A percentile compares a stretch with the other conserved stretches of the same genome.
Evolutionary conservation across 2,888 invertebrate genomes (phyloP).

Genomic region (Miltochrista miniata): DNA sequence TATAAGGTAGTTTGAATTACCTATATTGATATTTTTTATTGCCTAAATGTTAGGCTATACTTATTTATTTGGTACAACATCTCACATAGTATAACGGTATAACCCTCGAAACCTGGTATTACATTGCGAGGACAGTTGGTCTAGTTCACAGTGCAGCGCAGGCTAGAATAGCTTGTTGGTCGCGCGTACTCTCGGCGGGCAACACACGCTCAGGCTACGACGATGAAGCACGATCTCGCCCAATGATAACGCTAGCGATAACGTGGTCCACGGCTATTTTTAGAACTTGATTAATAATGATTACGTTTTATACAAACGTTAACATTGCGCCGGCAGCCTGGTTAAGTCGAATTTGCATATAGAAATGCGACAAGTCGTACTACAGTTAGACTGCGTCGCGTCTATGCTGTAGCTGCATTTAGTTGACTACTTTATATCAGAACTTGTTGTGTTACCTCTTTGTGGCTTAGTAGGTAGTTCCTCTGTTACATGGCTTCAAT

Average conservation of each 20-base stretch:
- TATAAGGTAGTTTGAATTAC: not conserved
- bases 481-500: too few relatives aligned
- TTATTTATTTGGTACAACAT: not conserved
- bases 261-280: constrained; percentile 71
- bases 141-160: constrained; percentile 16
- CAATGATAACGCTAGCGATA: constrained; percentile 79
- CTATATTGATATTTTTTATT: not conserved
- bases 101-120: not conserved
- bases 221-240: constrained; percentile 62
- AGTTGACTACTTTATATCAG: constrained; percentile 15
- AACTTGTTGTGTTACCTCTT: constrained; percentile 19
- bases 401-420: not conserved
- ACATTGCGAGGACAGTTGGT: constrained; percentile 13
- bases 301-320: constrained; percentile 49
- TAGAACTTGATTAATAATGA: constrained; percentile 71
- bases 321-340: constrained; percentile 8
- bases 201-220: constrained; percentile 35
- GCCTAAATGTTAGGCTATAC: not conserved
- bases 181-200: constrained; percentile 23
- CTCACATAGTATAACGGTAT: too few relatives aligned
- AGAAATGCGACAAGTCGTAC: not conserved
- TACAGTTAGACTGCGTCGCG: not conserved
- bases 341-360: constrained; percentile 7
- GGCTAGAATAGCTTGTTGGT: constrained; percentile 32
- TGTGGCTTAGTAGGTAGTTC: constrained; percentile 5